A percentile compares a stretch with the other conserved stretches of the same genome.
Conservation (phyloP, 2,888 invertebrate genomes). For the Therioaphis trifolii region DNA sequence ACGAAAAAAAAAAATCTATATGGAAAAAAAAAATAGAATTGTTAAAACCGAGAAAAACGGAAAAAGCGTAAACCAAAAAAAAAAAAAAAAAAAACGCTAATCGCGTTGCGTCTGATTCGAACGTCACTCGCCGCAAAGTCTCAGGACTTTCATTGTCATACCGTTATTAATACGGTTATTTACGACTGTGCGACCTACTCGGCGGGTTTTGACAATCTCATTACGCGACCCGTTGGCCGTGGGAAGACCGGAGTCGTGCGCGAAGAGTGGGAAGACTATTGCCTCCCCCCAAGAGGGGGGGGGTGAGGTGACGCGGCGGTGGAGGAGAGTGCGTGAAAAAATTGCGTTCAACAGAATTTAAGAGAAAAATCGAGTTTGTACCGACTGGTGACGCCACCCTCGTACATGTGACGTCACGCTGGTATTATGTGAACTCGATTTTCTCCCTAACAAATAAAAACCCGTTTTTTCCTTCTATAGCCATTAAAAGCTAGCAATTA, state of each 20-base stretch:
- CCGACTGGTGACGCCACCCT: conserved; percentile 24
- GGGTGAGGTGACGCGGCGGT: no score
- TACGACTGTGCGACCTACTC: neutral
- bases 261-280: neutral
- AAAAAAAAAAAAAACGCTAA: no score
- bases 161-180: conserved; percentile 1
- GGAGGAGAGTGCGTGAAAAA: neutral
- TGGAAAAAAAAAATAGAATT: no score
- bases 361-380: conserved; percentile 43
- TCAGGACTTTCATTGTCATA: neutral
- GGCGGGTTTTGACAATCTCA: conserved; percentile 8
- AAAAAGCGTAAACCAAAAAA: no score
- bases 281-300: neutral
- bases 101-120: neutral
- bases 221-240: conserved; percentile 1
- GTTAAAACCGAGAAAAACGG: no score
- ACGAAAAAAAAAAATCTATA: no score
- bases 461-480: conserved; percentile 15
- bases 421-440: conserved; percentile 33
- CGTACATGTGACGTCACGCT: conserved; percentile 30
- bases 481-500: conserved; percentile 38
- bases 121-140: neutral
- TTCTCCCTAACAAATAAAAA: conserved; percentile 24
- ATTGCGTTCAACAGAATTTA: conserved; percentile 30
- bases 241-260: neutral